These are phyloP conservation scores for Oryzias dopingdopingensis DNA, from an alignment of 2,797 vertebrate species.

Conservation along the genomic window DNA sequence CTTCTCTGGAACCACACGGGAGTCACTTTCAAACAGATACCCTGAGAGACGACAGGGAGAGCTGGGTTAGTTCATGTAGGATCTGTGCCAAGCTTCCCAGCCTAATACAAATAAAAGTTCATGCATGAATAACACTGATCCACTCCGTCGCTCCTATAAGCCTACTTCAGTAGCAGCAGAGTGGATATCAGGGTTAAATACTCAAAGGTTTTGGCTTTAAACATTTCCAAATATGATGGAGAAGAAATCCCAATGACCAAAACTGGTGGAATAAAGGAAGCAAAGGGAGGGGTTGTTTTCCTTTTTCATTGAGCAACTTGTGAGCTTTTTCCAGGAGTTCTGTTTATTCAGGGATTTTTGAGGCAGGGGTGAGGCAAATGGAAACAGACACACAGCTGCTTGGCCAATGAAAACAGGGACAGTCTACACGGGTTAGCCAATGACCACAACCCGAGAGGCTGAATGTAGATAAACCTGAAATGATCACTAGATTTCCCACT, in stretches of 20 bases:
- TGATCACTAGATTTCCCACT: too few species aligned
- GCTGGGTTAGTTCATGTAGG: slow-evolving; percentile 29
- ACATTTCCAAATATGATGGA: neutral
- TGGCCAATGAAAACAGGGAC: slow-evolving; percentile 75
- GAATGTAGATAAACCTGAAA: slow-evolving; percentile 40
- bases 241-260: slow-evolving; percentile 37
- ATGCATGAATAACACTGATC: slow-evolving; percentile 12
- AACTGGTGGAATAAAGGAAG: slow-evolving; percentile 52
- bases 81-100: slow-evolving; percentile 17
- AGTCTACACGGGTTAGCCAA: slow-evolving; percentile 68
- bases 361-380: slow-evolving; percentile 64
- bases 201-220: slow-evolving; percentile 1
- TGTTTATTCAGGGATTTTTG: slow-evolving; percentile 78
- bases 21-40: slow-evolving; percentile 91
- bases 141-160: slow-evolving; percentile 2
- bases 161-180: slow-evolving; percentile 1
- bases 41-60: slow-evolving; percentile 73
- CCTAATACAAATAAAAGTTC: slow-evolving; percentile 27
- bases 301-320: slow-evolving; percentile 54
- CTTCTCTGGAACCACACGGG: slow-evolving; percentile 94
- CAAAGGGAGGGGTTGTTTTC: slow-evolving; percentile 64
- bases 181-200: slow-evolving; percentile 16
- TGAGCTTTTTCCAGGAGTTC: slow-evolving; percentile 69
- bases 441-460: slow-evolving; percentile 63
- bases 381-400: slow-evolving; percentile 63